Conservation (phyloP, 1,140 invertebrate species). For the Calephelis nemesis region DNA sequence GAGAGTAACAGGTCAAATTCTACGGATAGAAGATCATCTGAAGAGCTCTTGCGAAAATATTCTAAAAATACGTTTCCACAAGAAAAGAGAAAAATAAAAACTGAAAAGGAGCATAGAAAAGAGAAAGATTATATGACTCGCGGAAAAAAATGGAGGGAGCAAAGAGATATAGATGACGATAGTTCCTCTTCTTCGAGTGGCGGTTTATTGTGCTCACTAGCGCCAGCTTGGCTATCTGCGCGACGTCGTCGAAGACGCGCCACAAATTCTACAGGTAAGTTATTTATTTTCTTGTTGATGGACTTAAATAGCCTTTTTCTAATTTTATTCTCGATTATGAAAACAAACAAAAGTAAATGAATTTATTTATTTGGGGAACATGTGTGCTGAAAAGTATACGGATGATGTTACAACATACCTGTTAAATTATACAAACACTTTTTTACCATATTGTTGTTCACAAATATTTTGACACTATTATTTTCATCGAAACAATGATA, state of each 20-base stretch:
- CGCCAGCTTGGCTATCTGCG: slow-evolving; percentile 56
- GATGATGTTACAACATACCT: no score
- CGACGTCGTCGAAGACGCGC: slow-evolving; percentile 39
- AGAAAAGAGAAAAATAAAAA: background rate
- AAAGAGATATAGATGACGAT: slow-evolving; percentile 39
- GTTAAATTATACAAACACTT: no score
- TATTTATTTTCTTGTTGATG: no score
- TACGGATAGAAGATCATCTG: background rate
- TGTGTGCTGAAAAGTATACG: no score
- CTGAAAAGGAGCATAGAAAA: slow-evolving; percentile 23
- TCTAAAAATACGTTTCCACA: background rate
- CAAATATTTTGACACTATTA: no score
- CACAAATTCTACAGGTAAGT: slow-evolving; percentile 35
- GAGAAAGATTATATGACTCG: slow-evolving; percentile 7
- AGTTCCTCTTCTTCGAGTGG: slow-evolving; percentile 61
- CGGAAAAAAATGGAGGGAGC: slow-evolving; percentile 7
- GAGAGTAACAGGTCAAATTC: slow-evolving; percentile 14
- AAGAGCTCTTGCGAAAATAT: background rate
- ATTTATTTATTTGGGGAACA: no score
- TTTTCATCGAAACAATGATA: no score
- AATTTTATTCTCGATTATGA: no score
- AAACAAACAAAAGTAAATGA: no score
- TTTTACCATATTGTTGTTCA: no score
- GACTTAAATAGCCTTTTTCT: no score
- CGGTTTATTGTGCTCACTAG: slow-evolving; percentile 58